phyloP scores from a whole-genome alignment of 2,888 invertebrate species.

The Argyresthia goedartella region DNA sequence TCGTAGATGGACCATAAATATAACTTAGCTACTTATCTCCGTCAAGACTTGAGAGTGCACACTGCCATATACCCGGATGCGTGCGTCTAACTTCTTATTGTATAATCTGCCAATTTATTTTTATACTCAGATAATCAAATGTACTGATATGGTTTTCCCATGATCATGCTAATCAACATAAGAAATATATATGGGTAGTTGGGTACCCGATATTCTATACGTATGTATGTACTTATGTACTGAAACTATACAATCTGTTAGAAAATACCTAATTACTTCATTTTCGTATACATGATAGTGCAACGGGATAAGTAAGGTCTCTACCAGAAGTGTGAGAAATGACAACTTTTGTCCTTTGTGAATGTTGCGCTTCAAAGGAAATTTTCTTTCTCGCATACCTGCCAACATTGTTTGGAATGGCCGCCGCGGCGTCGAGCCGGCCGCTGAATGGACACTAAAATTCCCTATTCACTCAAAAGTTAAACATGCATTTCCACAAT shows the following conservation, averaged over 20 bases:
- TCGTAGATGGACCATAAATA: constrained; percentile 21
- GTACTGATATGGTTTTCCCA: too few species aligned
- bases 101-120: not conserved
- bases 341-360: not conserved
- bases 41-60: constrained; percentile 12
- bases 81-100: constrained; percentile 3
- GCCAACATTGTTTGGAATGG: constrained; percentile 46
- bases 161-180: too few species aligned
- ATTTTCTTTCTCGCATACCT: constrained; percentile 18
- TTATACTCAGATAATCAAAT: too few species aligned
- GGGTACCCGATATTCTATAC: too few species aligned
- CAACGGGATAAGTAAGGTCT: too few species aligned
- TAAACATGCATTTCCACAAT: constrained; percentile 46
- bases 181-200: too few species aligned
- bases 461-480: constrained; percentile 48
- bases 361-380: constrained; percentile 33
- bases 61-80: constrained; percentile 4
- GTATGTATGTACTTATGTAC: too few species aligned
- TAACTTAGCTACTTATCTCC: constrained; percentile 16
- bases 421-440: constrained; percentile 22
- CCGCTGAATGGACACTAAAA: constrained; percentile 53
- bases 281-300: too few species aligned
- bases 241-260: too few species aligned
- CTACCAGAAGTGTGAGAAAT: too few species aligned
- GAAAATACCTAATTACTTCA: too few species aligned